Conservation (phyloP, 2,888 invertebrate species). For the Gonocerus acuteangulatus region DNA sequence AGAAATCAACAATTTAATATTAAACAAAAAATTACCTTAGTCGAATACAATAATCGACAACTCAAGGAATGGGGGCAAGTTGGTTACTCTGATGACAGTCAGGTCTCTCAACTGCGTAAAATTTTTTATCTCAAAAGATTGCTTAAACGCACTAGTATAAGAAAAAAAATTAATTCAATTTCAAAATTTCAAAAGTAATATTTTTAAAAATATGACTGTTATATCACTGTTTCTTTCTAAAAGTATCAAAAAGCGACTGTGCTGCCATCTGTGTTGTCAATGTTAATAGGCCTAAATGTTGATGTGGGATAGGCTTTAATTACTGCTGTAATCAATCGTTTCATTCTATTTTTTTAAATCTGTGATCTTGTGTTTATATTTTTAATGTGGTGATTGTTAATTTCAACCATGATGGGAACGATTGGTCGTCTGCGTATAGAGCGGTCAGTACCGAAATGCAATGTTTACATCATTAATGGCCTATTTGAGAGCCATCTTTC, state of each 20-base stretch:
- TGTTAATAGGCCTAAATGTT: constrained; percentile 59
- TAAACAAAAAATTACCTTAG: background rate
- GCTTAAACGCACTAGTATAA: too few relatives aligned
- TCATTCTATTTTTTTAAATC: constrained; percentile 17
- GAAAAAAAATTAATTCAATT: background rate
- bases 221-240: background rate
- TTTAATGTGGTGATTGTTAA: constrained; percentile 14
- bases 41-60: constrained; percentile 30
- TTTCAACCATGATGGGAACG: constrained; percentile 12
- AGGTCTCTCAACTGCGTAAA: constrained; percentile 23
- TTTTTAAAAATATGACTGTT: background rate
- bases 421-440: constrained; percentile 15
- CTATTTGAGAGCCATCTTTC: constrained; percentile 36
- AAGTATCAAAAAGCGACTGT: constrained; percentile 45
- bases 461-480: constrained; percentile 39
- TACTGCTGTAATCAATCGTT: constrained; percentile 46
- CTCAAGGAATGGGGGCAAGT: constrained; percentile 47
- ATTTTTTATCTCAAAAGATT: background rate
- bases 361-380: constrained; percentile 15
- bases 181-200: too few relatives aligned
- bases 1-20: background rate
- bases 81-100: constrained; percentile 48
- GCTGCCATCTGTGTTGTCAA: constrained; percentile 77
- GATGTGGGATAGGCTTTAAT: constrained; percentile 45
- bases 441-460: constrained; percentile 32